These are phyloP conservation scores for Catharus fuscescens DNA, from an alignment of 2,113 vertebrate species.

Conservation along the genomic window DNA sequence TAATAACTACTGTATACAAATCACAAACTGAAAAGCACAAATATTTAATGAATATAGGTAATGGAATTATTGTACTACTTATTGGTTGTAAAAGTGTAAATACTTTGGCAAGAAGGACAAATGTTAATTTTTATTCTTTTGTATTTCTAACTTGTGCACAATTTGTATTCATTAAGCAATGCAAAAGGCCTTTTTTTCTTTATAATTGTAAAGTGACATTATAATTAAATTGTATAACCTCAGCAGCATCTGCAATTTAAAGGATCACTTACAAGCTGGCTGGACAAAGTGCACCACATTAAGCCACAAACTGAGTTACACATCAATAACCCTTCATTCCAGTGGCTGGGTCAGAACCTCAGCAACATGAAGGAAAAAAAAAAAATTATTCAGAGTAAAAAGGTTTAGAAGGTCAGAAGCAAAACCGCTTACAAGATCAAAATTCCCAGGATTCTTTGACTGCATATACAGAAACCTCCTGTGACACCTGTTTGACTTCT, in stretches of 20 bases:
- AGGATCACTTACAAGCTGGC: conserved; percentile 70
- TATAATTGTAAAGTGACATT: conserved; percentile 79
- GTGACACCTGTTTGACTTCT: conserved; percentile 58
- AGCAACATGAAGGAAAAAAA: not conserved
- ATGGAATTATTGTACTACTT: conserved; percentile 73
- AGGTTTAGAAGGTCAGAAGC: conserved; percentile 50
- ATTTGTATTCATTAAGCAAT: conserved; percentile 78
- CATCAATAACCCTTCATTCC: conserved; percentile 65
- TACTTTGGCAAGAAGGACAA: conserved; percentile 75
- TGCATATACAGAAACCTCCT: not conserved
- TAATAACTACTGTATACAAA: conserved; percentile 74
- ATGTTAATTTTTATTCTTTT: conserved; percentile 79
- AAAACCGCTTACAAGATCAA: conserved; percentile 41
- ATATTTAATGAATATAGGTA: conserved; percentile 72
- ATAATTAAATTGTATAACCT: conserved; percentile 79
- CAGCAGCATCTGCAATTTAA: conserved; percentile 73
- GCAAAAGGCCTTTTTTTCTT: conserved; percentile 73
- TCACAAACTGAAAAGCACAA: conserved; percentile 71
- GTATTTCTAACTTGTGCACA: conserved; percentile 70
- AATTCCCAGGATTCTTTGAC: conserved; percentile 5
- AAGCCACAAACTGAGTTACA: conserved; percentile 64
- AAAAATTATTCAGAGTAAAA: conserved; percentile 47
- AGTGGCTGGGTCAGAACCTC: conserved; percentile 60
- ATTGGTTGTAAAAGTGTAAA: conserved; percentile 73
- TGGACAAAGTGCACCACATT: conserved; percentile 72